These are phyloP conservation scores for Acanthiza pusilla DNA, from an alignment of 2,797 vertebrate genomes.

Conservation along the genomic window DNA sequence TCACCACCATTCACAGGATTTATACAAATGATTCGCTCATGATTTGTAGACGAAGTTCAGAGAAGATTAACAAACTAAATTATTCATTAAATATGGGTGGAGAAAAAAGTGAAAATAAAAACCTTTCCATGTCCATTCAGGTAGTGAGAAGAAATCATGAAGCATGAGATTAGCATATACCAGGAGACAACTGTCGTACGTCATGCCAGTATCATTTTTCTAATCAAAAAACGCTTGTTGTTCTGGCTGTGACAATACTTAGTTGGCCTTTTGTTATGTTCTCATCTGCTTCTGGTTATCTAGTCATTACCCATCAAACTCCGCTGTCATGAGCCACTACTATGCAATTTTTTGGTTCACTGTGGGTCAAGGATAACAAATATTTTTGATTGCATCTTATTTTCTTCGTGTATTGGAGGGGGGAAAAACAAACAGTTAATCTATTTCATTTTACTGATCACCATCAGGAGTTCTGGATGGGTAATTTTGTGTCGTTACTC, in stretches of 20 bases:
- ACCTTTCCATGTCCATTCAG: not conserved
- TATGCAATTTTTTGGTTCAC: conserved; percentile 4
- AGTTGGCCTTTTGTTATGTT: not conserved
- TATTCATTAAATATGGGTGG: not conserved
- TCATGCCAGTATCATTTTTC: not conserved
- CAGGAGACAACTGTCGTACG: not conserved
- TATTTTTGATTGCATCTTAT: conserved; percentile 33
- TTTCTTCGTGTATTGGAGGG: not conserved
- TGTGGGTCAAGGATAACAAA: conserved; percentile 35
- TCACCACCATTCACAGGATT: not conserved
- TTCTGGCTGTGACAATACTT: not conserved
- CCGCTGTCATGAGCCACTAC: not conserved
- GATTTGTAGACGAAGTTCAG: not conserved
- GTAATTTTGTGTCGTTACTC: conserved; percentile 59
- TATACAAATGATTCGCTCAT: fast-evolving
- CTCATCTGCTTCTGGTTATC: conserved; percentile 9
- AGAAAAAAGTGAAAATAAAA: not conserved
- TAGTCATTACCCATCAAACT: conserved; percentile 20
- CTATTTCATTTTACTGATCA: conserved; percentile 67
- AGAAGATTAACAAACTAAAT: not conserved
- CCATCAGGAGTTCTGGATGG: conserved; percentile 61
- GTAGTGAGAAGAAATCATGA: not conserved
- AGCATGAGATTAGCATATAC: not conserved
- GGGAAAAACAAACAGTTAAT: conserved; percentile 38
- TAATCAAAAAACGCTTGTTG: not conserved